phyloP scores from a whole-genome alignment of 2,888 invertebrate species.

The Drosophila mettleri region DNA sequence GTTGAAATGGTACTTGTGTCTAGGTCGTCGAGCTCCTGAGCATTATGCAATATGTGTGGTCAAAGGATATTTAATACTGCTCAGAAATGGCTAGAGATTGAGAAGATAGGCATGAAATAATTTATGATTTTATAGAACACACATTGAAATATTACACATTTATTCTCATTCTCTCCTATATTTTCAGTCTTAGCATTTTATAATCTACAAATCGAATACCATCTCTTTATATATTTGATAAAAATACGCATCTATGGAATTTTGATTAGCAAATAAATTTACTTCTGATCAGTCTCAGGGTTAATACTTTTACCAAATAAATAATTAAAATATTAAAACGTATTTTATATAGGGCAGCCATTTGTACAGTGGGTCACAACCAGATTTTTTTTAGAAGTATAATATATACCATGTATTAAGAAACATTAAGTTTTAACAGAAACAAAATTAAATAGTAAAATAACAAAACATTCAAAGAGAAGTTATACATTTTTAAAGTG shows the following conservation, averaged over 20 bases:
- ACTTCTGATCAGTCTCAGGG: neutral
- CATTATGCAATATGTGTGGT: constrained; percentile 69
- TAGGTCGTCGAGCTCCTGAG: neutral
- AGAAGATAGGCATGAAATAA: neutral
- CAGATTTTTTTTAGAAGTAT: neutral
- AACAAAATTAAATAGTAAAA: neutral
- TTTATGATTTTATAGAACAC: neutral
- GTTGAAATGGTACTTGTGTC: neutral
- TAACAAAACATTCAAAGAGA: neutral
- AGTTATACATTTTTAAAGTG: neutral
- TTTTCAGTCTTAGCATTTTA: too few species aligned
- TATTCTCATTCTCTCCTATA: neutral
- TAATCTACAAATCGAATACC: neutral
- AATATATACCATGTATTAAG: neutral
- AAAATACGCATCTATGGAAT: neutral
- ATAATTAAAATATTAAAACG: neutral
- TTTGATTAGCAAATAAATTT: neutral
- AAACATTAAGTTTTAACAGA: neutral
- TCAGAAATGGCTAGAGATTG: neutral
- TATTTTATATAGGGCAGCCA: too few species aligned
- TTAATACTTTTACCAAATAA: neutral
- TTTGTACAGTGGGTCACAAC: too few species aligned
- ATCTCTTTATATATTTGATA: neutral
- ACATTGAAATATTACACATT: too few species aligned
- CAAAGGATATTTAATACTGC: constrained; percentile 4